Conservation (phyloP, 2,888 invertebrate species). For the Odontocerum albicorne region DNA sequence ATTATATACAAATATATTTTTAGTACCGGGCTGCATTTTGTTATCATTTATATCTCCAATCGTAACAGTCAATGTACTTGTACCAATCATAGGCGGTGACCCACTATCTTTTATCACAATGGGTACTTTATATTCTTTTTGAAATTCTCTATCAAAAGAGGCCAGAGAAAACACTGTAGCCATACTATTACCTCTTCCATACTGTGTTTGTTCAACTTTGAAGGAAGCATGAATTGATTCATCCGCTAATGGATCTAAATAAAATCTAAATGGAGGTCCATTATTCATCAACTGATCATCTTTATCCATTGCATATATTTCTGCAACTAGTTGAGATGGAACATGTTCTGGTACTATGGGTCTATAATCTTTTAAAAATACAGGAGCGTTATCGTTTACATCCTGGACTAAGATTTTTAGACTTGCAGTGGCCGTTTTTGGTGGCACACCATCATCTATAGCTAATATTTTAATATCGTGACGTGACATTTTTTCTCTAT, state of each 20-base stretch:
- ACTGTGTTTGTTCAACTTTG: constrained; percentile 55
- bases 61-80: constrained; percentile 56
- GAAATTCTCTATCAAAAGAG: constrained; percentile 56
- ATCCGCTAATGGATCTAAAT: constrained; percentile 50
- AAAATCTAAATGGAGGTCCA: constrained; percentile 56
- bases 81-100: constrained; percentile 53
- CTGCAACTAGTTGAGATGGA: constrained; percentile 49
- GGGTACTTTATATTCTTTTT: constrained; percentile 59
- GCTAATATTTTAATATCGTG: constrained; percentile 80
- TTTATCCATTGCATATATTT: constrained; percentile 49
- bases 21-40: constrained; percentile 60
- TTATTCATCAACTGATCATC: constrained; percentile 50
- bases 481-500: constrained; percentile 73
- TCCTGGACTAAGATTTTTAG: constrained; percentile 74
- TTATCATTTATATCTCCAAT: constrained; percentile 65
- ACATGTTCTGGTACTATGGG: constrained; percentile 55
- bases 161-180: constrained; percentile 55
- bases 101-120: constrained; percentile 62
- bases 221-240: constrained; percentile 53
- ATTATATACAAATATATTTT: constrained; percentile 61
- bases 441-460: constrained; percentile 73
- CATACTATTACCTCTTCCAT: constrained; percentile 56
- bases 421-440: constrained; percentile 73
- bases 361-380: constrained; percentile 48
- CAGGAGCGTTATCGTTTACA: constrained; percentile 53